Base-by-base conservation (phyloP, 1,140 invertebrate genomes). In the Drosophila pseudoobscura region DNA sequence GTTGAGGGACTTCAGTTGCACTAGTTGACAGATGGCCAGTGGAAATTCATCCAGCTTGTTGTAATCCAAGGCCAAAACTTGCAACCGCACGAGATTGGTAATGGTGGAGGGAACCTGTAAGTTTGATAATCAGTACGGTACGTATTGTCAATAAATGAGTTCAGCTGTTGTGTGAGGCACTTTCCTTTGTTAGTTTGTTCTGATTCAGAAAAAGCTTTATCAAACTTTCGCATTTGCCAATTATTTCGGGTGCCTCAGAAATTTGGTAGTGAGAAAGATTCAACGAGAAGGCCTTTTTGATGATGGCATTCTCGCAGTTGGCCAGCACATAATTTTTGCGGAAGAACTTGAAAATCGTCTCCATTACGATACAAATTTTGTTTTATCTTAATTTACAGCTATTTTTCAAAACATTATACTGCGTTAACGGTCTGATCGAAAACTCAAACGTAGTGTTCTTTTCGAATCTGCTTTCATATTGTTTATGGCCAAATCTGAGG, bases 1-100 rank as follows among this genome's bases (percentile, higher is more conserved):
- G 90, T 98, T 97, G 47, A 98, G 92, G 71, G 94, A 96, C 62
- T 96, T 93, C 26, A 98, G 92, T 82, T 94, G 94, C 65, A 93
- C 92, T 65, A 95, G 92, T 49, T 93, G 90, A 26, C 92, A 93
- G 52, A 95, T 92, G 74, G 93, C 93, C n/a, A 90, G 60, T 7
- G 94, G 94, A 78, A 94, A 93, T 35, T 94, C 94, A 76, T 93
- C 94, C 46, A 98, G 92, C 62, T 95, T 95, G 61, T 94, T 94
- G 73, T 95, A 94, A 76, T 94, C 93, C 78, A 94, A 72, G 8
- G 93, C 93, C 45, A 94, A 80, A 7, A 92, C 93, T 39, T 91
- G 88, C 20, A 93, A 59, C 5, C 91, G 89, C 24, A 80, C 70
- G 4, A 93, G 76, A 35, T 69, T 74, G 15, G 65, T 79, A 15